These are phyloP conservation scores for Lagopus leucura DNA, from an alignment of 2,113 vertebrate species.

Conservation along the genomic window DNA sequence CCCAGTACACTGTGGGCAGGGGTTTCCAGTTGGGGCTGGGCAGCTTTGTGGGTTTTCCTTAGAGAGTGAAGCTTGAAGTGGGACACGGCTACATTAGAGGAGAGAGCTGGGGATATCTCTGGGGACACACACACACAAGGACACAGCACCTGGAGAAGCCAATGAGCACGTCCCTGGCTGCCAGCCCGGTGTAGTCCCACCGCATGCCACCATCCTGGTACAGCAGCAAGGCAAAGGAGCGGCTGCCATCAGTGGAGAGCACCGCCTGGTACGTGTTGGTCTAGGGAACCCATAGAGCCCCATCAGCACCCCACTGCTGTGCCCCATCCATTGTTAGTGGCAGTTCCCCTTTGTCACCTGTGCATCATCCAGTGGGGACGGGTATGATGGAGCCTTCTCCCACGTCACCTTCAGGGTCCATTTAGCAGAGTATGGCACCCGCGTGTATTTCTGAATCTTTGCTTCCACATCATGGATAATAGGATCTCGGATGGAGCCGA, in stretches of 20 bases:
- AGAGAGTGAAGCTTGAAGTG: background rate
- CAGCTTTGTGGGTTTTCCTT: background rate
- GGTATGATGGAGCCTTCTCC: slow-evolving; percentile 64
- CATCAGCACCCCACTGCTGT: background rate
- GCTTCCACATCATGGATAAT: slow-evolving; percentile 57
- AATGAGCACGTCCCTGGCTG: background rate
- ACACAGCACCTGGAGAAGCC: slow-evolving; percentile 59
- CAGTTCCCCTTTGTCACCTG: background rate
- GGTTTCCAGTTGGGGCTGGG: background rate
- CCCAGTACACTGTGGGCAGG: background rate
- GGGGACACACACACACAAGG: background rate
- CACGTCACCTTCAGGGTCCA: slow-evolving; percentile 82
- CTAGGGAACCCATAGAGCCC: background rate
- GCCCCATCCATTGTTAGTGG: background rate
- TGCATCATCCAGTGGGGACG: background rate
- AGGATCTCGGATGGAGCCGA: background rate
- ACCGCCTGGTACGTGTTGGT: slow-evolving; percentile 37
- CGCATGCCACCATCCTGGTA: background rate
- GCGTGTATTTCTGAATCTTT: slow-evolving; percentile 60
- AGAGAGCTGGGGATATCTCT: background rate
- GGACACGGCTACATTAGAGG: background rate
- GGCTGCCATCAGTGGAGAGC: slow-evolving; percentile 20
- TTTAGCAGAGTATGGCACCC: slow-evolving; percentile 62
- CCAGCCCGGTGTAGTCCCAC: slow-evolving; percentile 43
- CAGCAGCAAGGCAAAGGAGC: slow-evolving; percentile 40